A percentile compares a stretch with the other conserved stretches of the same genome.
Conservation (phyloP, 2,888 invertebrate genomes). For the Ormyrus nitidulus region DNA sequence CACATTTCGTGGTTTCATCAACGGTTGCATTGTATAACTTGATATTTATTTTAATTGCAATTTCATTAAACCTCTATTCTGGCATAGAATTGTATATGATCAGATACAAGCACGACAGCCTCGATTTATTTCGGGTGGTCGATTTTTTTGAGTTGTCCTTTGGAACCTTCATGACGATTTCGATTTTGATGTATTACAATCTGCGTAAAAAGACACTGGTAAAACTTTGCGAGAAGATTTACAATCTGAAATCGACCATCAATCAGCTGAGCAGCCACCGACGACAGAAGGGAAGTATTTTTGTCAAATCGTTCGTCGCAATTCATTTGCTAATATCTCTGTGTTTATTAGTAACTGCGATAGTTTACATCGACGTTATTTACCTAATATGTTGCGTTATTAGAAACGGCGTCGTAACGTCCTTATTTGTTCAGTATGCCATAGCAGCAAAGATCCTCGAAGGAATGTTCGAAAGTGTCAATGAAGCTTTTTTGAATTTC, state of each 20-base stretch:
- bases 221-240: slow-evolving; percentile 2
- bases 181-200: slow-evolving; percentile 12
- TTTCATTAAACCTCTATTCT: background rate
- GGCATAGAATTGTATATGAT: background rate
- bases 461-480: slow-evolving; percentile 14
- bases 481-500: slow-evolving; percentile 2
- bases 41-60: background rate
- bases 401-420: slow-evolving; percentile 23
- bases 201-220: background rate
- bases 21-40: slow-evolving; percentile 11
- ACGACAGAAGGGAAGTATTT: background rate
- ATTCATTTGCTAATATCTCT: background rate
- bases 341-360: background rate
- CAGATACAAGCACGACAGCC: background rate
- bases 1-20: background rate
- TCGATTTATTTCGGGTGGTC: slow-evolving; percentile 12
- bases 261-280: background rate
- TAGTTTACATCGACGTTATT: background rate
- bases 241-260: background rate
- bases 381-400: background rate
- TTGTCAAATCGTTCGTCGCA: background rate
- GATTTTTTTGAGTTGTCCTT: slow-evolving; percentile 25
- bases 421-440: slow-evolving; percentile 28
- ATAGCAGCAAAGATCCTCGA: slow-evolving; percentile 7
- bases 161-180: slow-evolving; percentile 1